Percentiles rank a stretch among this genome's conserved stretches.
phyloP scores from a whole-genome alignment of 2,888 invertebrate genomes.

The Polydrusus pterygomalis region DNA sequence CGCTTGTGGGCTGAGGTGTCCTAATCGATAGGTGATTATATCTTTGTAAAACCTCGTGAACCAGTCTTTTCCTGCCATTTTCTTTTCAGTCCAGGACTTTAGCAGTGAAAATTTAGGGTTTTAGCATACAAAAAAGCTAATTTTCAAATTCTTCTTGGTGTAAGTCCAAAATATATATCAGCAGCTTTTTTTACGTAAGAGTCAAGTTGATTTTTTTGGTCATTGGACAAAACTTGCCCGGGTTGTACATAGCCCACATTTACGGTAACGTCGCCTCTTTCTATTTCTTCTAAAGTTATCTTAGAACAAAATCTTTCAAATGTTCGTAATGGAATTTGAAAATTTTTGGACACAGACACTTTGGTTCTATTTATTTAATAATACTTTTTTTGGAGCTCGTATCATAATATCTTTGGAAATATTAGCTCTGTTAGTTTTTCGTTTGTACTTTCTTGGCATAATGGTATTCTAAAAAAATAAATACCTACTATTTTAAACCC shows the following conservation, averaged over 20 bases:
- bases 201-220: neutral
- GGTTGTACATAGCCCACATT: neutral
- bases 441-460: too few relatives aligned
- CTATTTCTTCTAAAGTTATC: slow-evolving; percentile 1
- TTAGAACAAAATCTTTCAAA: neutral
- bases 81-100: neutral
- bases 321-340: neutral
- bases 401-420: too few relatives aligned
- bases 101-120: neutral
- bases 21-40: neutral
- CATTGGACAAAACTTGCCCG: neutral
- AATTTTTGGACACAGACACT: neutral
- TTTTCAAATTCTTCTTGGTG: neutral
- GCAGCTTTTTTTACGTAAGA: neutral
- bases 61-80: neutral
- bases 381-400: too few relatives aligned
- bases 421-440: too few relatives aligned
- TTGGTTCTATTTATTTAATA: too few relatives aligned
- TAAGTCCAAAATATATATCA: neutral
- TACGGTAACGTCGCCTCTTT: neutral
- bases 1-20: neutral
- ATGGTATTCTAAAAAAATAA: too few relatives aligned
- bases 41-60: neutral
- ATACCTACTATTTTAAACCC: too few relatives aligned
- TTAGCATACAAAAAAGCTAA: neutral